Evolutionary conservation across 35 echinoderm and acorn worm genomes (phyloP).

Genomic region (Heliocidaris erythrogramma): DNA sequence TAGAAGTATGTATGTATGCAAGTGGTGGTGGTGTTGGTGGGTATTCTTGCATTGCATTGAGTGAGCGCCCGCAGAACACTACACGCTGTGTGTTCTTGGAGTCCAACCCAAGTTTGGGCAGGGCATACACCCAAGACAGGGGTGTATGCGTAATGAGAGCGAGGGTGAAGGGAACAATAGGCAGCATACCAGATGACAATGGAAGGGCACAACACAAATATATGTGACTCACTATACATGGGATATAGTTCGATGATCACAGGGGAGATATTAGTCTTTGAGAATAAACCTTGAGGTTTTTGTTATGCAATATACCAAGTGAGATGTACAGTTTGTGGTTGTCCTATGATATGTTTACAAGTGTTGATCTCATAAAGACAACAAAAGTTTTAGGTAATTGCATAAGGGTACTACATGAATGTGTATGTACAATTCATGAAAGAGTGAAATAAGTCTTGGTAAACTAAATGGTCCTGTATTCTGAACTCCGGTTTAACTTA

Average conservation of each 20-base stretch:
- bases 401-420: too few relatives aligned
- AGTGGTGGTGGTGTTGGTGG: too few relatives aligned
- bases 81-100: background rate
- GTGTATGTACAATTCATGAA: too few relatives aligned
- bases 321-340: too few relatives aligned
- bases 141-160: constrained; percentile 30
- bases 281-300: background rate
- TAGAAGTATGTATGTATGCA: background rate
- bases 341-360: too few relatives aligned
- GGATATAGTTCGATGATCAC: background rate
- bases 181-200: background rate
- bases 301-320: too few relatives aligned
- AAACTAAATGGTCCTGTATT: too few relatives aligned
- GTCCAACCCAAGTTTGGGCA: background rate
- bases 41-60: background rate
- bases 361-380: too few relatives aligned
- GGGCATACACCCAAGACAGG: background rate
- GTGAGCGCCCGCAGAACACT: background rate
- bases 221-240: constrained; percentile 19
- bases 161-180: constrained; percentile 22
- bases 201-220: constrained; percentile 33
- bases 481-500: too few relatives aligned
- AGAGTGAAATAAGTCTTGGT: too few relatives aligned
- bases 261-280: background rate
- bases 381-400: too few relatives aligned